Evolutionary conservation across 2,797 vertebrate species (phyloP).

Genomic region (Micrastur ruficollis): DNA sequence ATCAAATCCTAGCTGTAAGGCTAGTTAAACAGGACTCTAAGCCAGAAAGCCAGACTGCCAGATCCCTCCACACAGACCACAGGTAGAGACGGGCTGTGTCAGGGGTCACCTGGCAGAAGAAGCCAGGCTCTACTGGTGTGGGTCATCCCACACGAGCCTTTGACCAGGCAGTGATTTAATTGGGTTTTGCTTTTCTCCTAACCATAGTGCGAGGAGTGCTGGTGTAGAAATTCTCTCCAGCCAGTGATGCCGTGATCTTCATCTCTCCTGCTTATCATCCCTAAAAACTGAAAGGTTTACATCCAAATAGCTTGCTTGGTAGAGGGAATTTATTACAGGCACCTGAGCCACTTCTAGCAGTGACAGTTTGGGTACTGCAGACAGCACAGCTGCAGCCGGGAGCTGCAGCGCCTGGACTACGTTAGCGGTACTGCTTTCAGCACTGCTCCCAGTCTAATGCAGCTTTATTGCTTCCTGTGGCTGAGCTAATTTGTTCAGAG

Average conservation of each 20-base stretch:
- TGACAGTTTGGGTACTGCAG: neutral
- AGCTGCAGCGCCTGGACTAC: neutral
- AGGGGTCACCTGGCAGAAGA: neutral
- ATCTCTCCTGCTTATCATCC: neutral
- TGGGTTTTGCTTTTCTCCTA: neutral
- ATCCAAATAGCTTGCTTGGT: neutral
- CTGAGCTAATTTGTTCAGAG: conserved; percentile 52
- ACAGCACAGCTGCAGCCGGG: neutral
- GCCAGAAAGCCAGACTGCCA: neutral
- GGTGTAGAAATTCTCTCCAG: neutral
- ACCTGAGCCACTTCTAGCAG: neutral
- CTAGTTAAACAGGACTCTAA: neutral
- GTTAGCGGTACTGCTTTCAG: neutral
- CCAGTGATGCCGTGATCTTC: neutral
- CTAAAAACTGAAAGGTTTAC: neutral
- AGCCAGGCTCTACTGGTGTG: neutral
- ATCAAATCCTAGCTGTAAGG: neutral
- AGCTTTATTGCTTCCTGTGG: conserved; percentile 46
- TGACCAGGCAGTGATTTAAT: neutral
- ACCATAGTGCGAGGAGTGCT: rapidly evolving
- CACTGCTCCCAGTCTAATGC: neutral
- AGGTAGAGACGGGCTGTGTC: neutral
- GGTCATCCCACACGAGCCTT: neutral
- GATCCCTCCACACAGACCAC: neutral
- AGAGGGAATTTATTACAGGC: neutral